These are phyloP conservation scores for Bruchidius siliquastri DNA, from an alignment of 2,888 invertebrate genomes.

Conservation along the genomic window DNA sequence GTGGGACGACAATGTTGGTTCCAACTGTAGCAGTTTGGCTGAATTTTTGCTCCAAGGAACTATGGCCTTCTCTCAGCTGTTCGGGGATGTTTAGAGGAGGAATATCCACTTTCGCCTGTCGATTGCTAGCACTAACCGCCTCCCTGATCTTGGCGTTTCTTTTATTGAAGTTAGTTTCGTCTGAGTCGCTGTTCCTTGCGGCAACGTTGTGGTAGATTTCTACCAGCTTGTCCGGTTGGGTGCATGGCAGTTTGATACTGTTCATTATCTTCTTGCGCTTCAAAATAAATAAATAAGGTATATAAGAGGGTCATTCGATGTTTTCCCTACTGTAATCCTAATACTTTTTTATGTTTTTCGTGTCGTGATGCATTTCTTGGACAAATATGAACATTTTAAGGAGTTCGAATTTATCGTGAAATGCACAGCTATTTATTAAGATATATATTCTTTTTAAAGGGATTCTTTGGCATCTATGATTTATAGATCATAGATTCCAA, in stretches of 20 bases:
- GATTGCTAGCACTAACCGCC: neutral
- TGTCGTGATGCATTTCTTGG: too few relatives aligned
- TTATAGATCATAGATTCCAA: too few relatives aligned
- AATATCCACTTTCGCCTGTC: slow-evolving; percentile 3
- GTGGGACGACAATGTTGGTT: slow-evolving; percentile 1
- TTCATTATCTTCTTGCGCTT: neutral
- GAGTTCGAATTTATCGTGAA: too few relatives aligned
- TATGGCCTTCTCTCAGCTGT: slow-evolving; percentile 12
- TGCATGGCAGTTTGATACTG: neutral
- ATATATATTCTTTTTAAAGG: too few relatives aligned
- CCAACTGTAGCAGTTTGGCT: slow-evolving; percentile 7
- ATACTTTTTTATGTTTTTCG: too few relatives aligned
- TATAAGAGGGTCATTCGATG: too few relatives aligned
- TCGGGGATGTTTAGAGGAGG: neutral
- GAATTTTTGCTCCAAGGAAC: neutral
- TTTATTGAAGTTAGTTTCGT: slow-evolving; percentile 21
- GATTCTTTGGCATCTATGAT: too few relatives aligned
- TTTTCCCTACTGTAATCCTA: too few relatives aligned
- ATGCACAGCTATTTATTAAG: too few relatives aligned
- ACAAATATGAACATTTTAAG: too few relatives aligned
- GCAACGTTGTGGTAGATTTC: slow-evolving; percentile 46
- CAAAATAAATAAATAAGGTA: neutral
- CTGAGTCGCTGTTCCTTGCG: slow-evolving; percentile 40
- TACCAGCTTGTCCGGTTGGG: slow-evolving; percentile 34
- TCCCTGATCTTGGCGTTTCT: neutral